These are phyloP conservation scores for Merops nubicus DNA, from an alignment of 2,113 vertebrate genomes.

Conservation along the genomic window DNA sequence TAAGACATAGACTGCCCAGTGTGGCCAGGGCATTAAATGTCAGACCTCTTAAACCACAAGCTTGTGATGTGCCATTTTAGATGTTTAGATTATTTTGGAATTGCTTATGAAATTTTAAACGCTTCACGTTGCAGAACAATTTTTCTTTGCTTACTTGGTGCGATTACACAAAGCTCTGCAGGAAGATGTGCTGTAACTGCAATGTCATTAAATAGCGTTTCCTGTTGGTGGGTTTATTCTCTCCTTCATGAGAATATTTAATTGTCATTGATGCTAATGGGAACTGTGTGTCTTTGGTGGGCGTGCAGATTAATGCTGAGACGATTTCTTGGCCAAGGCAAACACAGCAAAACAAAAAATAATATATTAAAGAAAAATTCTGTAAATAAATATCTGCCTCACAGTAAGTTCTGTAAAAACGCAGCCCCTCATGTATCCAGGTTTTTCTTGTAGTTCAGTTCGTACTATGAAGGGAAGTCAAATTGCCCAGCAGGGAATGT, in stretches of 20 bases:
- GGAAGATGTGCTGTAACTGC: constrained; percentile 28
- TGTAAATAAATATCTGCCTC: constrained; percentile 2
- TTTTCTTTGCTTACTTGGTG: constrained; percentile 30
- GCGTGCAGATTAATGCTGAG: neutral
- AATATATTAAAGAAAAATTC: neutral
- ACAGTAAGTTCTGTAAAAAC: neutral
- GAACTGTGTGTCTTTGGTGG: neutral
- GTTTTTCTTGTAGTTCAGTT: neutral
- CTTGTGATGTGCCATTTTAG: neutral
- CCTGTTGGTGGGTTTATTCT: neutral
- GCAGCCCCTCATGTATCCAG: neutral
- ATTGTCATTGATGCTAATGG: neutral
- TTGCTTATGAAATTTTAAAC: constrained; percentile 31
- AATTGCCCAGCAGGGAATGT: neutral
- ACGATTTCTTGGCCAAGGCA: neutral
- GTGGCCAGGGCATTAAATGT: too few species aligned
- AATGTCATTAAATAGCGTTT: constrained; percentile 17
- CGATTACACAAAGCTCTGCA: constrained; percentile 27
- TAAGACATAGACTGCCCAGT: neutral
- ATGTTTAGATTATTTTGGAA: neutral
- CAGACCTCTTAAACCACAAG: neutral
- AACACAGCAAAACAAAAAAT: neutral
- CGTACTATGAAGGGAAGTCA: neutral
- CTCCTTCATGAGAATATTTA: neutral
- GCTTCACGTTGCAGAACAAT: neutral